phyloP scores from a whole-genome alignment of 2,797 vertebrate genomes.

The Epinephelus awoara region DNA sequence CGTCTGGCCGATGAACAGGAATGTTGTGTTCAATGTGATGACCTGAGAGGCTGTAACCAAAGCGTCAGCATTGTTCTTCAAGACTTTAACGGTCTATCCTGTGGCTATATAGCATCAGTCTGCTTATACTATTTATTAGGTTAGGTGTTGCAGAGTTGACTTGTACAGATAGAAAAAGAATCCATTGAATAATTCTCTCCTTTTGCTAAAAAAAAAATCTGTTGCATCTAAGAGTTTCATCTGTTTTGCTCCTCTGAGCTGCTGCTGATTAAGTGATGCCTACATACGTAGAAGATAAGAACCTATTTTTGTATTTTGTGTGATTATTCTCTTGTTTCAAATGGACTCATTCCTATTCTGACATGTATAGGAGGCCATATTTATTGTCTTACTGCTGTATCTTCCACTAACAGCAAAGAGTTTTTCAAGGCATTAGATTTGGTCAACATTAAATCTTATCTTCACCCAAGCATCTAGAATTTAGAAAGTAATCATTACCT shows the following conservation, averaged over 20 bases:
- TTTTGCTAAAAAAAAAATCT: conserved; percentile 15
- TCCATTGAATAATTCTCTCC: background rate
- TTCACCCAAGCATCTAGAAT: background rate
- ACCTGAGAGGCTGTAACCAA: conserved; percentile 27
- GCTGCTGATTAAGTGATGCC: conserved; percentile 24
- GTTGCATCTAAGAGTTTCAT: background rate
- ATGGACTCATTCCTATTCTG: background rate
- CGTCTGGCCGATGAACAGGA: conserved; percentile 11
- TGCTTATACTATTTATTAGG: conserved; percentile 46
- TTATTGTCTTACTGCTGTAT: conserved; percentile 9
- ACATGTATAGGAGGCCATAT: background rate
- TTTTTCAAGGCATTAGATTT: background rate
- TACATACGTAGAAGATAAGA: background rate
- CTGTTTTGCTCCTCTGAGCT: conserved; percentile 5
- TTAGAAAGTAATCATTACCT: conserved; percentile 8
- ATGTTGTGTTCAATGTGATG: conserved; percentile 29
- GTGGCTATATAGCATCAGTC: conserved; percentile 1
- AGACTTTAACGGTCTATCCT: conserved; percentile 2
- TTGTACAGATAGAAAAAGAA: conserved; percentile 21
- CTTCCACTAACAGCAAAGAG: background rate
- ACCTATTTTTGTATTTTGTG: conserved; percentile 45
- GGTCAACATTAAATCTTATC: conserved; percentile 8
- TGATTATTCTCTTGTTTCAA: conserved; percentile 18
- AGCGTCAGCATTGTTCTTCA: conserved; percentile 20
- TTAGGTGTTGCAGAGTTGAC: background rate